phyloP scores from a whole-genome alignment of 2,113 vertebrate species.

The Engraulis encrasicolus region DNA sequence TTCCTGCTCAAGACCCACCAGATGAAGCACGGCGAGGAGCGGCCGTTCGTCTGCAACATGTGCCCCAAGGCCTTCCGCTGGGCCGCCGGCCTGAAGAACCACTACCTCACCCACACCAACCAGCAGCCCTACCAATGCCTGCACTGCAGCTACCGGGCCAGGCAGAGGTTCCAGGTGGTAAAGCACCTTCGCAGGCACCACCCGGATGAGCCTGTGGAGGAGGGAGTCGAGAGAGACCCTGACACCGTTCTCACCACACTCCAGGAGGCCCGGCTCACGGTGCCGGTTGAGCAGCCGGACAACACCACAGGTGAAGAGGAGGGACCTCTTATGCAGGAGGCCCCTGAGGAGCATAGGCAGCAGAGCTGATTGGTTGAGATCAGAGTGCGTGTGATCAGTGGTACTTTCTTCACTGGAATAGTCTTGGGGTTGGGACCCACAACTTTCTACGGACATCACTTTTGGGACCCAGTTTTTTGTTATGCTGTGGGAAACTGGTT shows the following conservation, averaged over 20 bases:
- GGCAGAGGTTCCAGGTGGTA: constrained; percentile 95
- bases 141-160: constrained; percentile 91
- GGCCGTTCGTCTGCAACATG: constrained; percentile 84
- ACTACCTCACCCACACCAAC: constrained; percentile 93
- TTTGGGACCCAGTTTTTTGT: too few relatives aligned
- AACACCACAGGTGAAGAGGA: constrained; percentile 11
- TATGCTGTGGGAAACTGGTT: too few relatives aligned
- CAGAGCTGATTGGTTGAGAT: not conserved
- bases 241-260: constrained; percentile 72
- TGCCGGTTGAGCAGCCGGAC: constrained; percentile 38
- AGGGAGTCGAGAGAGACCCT: constrained; percentile 86
- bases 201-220: constrained; percentile 76
- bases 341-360: not conserved
- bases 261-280: constrained; percentile 77
- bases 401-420: too few relatives aligned
- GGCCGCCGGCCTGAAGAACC: constrained; percentile 92
- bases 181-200: constrained; percentile 87
- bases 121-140: constrained; percentile 91
- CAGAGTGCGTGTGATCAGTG: too few relatives aligned
- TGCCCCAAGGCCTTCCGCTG: constrained; percentile 91
- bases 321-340: not conserved
- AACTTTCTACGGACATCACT: too few relatives aligned
- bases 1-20: constrained; percentile 95
- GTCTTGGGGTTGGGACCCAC: too few relatives aligned
- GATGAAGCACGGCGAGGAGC: constrained; percentile 89